phyloP scores from a whole-genome alignment of 1,140 invertebrate species.

The Palaemon carinicauda region DNA sequence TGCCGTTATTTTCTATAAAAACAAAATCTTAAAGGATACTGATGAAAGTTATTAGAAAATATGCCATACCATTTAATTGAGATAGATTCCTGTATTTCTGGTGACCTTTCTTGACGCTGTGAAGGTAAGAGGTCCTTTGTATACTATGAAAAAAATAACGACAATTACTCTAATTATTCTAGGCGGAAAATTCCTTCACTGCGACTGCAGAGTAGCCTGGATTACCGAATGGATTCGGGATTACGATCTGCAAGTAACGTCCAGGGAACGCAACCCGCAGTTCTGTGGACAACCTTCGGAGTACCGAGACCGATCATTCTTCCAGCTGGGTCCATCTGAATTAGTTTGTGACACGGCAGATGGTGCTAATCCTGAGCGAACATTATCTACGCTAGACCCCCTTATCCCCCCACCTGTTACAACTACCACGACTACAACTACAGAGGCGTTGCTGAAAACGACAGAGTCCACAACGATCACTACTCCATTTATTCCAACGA shows the following conservation, averaged over 20 bases:
- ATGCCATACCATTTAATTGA: too few species aligned
- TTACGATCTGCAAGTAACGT: slow-evolving; percentile 78
- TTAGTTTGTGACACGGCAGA: slow-evolving; percentile 21
- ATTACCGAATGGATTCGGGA: slow-evolving; percentile 88
- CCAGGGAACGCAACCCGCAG: slow-evolving; percentile 86
- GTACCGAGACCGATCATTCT: slow-evolving; percentile 82
- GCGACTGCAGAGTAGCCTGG: slow-evolving; percentile 88
- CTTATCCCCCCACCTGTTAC: slow-evolving; percentile 60
- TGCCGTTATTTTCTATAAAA: too few species aligned
- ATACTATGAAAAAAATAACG: too few species aligned
- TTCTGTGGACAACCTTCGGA: slow-evolving; percentile 85
- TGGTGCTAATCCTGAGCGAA: slow-evolving; percentile 8
- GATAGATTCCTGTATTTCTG: neutral
- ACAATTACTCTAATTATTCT: too few species aligned
- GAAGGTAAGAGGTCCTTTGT: too few species aligned
- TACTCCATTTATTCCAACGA: slow-evolving; percentile 16
- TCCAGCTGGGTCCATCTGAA: slow-evolving; percentile 82
- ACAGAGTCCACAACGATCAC: neutral
- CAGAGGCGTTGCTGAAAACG: neutral
- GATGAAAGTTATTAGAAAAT: too few species aligned
- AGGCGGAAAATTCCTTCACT: slow-evolving; percentile 83
- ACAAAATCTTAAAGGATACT: too few species aligned
- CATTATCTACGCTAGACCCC: slow-evolving; percentile 60
- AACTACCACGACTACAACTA: slow-evolving; percentile 62
- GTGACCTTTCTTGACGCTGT: neutral